Percentiles rank a stretch among this genome's conserved stretches.
These are phyloP conservation scores for Tetramorium simillimum DNA, from an alignment of 1,140 invertebrate genomes.

Conservation along the genomic window DNA sequence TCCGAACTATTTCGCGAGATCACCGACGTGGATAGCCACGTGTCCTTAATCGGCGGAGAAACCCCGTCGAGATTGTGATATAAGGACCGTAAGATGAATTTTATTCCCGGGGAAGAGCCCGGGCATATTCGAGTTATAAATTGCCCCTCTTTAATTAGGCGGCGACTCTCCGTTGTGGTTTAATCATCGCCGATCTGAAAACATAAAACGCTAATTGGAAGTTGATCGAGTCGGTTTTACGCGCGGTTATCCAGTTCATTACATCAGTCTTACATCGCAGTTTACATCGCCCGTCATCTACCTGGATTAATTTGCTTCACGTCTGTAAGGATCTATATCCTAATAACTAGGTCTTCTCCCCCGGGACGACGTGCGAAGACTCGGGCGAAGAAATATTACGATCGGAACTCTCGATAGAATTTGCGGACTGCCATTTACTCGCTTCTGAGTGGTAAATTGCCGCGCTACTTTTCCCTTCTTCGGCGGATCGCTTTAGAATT, in stretches of 20 bases:
- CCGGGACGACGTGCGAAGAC: background rate
- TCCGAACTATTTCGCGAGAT: conserved; percentile 28
- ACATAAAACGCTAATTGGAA: background rate
- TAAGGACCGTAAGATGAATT: background rate
- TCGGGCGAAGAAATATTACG: conserved; percentile 30
- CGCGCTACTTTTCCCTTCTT: conserved; percentile 10
- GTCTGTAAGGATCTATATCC: background rate
- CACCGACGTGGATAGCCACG: conserved; percentile 11
- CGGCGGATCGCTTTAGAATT: conserved; percentile 19
- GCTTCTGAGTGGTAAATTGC: background rate
- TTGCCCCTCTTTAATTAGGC: background rate
- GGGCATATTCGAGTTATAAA: background rate
- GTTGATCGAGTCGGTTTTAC: conserved; percentile 3
- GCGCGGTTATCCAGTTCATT: background rate
- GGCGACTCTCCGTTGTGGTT: background rate
- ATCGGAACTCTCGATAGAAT: background rate
- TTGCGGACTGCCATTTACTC: conserved; percentile 10
- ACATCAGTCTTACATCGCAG: background rate
- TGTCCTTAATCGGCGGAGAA: conserved; percentile 45
- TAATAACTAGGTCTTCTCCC: background rate
- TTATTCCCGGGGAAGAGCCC: background rate
- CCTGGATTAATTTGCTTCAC: conserved; percentile 15
- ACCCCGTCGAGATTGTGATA: background rate
- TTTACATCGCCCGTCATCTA: background rate
- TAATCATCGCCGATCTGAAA: background rate